Percentiles rank a stretch among this genome's conserved stretches.
Evolutionary conservation across 2,113 vertebrate genomes (phyloP).

Genomic region (Phyllostomus discolor): DNA sequence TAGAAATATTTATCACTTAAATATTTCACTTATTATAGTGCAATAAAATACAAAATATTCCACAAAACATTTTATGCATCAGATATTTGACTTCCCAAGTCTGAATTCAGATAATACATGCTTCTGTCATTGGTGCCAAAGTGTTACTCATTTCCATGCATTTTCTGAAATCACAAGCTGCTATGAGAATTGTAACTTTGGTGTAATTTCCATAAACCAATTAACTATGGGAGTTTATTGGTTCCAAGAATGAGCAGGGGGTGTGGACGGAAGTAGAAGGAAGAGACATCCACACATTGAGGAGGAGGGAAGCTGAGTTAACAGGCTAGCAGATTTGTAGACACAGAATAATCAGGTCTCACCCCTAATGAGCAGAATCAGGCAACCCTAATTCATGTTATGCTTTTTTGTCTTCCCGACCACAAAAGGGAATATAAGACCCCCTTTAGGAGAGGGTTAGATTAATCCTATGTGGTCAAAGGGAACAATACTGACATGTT

Average conservation of each 20-base stretch:
- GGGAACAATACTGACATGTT: conserved; percentile 62
- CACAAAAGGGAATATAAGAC: conserved; percentile 49
- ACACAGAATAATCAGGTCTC: neutral
- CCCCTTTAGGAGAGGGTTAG: conserved; percentile 57
- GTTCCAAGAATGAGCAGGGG: neutral
- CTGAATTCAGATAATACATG: neutral
- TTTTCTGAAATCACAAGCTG: neutral
- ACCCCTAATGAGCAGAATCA: conserved; percentile 5
- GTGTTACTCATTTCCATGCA: neutral
- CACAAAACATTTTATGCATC: neutral
- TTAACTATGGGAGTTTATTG: conserved; percentile 30
- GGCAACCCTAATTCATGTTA: conserved; percentile 58
- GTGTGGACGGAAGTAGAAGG: neutral
- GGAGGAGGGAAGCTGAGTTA: conserved; percentile 7
- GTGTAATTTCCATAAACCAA: conserved; percentile 59
- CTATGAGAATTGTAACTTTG: neutral
- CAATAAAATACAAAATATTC: neutral
- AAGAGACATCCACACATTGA: neutral
- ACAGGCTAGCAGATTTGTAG: conserved; percentile 50
- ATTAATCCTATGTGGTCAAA: conserved; percentile 28
- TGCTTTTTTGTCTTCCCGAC: neutral
- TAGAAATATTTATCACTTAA: neutral
- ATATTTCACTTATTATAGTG: neutral
- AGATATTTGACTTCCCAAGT: neutral
- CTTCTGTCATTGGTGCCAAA: neutral